A percentile compares a stretch with the other conserved stretches of the same genome.
phyloP scores from a whole-genome alignment of 2,113 vertebrate genomes.

The Otus sunia region DNA sequence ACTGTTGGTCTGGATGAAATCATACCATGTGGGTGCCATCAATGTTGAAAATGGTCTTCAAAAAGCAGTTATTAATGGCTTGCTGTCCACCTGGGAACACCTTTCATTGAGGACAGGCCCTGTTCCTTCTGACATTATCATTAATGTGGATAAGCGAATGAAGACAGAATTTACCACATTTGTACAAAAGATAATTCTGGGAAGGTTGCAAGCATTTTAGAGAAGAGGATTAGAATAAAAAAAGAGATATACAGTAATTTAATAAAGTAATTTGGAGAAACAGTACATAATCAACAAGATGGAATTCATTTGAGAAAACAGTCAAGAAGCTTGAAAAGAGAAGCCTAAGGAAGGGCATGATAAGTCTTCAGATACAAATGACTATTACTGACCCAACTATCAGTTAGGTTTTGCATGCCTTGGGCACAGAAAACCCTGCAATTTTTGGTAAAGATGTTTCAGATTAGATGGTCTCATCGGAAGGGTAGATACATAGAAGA shows the following conservation, averaged over 20 bases:
- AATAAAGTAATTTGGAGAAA: neutral
- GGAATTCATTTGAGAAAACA: neutral
- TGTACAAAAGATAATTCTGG: neutral
- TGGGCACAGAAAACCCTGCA: neutral
- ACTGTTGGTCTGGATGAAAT: neutral
- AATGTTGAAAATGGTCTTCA: neutral
- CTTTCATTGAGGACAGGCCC: neutral
- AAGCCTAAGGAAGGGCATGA: neutral
- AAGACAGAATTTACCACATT: neutral
- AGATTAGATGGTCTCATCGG: neutral
- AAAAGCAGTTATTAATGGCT: neutral
- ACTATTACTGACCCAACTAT: neutral
- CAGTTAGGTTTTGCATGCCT: neutral
- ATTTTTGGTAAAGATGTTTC: neutral
- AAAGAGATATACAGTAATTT: neutral
- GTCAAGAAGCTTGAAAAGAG: neutral
- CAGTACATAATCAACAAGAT: neutral
- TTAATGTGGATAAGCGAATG: neutral
- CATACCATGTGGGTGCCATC: neutral
- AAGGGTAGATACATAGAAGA: neutral
- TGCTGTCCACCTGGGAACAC: neutral
- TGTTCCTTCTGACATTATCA: neutral
- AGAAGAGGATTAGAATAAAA: neutral
- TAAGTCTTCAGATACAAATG: neutral
- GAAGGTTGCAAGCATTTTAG: neutral